A percentile compares a stretch with the other conserved stretches of the same genome.
These are phyloP conservation scores for Danio aesculapii DNA, from an alignment of 2,797 vertebrate genomes.

Conservation along the genomic window DNA sequence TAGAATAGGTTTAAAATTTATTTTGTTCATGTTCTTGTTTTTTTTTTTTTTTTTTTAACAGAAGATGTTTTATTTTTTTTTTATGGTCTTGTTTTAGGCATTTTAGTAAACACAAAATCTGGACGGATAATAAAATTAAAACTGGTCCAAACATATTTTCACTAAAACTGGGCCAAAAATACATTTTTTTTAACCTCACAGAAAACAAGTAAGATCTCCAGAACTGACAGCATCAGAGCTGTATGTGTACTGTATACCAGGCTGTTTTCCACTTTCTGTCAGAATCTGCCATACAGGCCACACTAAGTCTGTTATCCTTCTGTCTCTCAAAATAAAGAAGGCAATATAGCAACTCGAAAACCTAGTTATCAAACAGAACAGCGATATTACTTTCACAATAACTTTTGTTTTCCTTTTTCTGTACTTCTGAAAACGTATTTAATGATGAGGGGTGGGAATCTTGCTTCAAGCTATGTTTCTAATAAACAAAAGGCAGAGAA, in stretches of 20 bases:
- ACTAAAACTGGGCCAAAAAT: neutral
- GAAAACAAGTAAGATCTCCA: slow-evolving; percentile 15
- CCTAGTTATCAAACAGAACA: neutral
- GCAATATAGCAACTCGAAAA: slow-evolving; percentile 19
- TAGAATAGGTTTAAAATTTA: too few species aligned
- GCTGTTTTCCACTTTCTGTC: neutral
- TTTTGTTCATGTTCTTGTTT: too few species aligned
- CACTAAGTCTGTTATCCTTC: neutral
- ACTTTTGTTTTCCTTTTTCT: slow-evolving; percentile 3
- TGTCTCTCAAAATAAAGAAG: neutral
- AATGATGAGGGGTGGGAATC: neutral
- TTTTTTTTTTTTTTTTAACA: too few species aligned
- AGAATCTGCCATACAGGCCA: neutral
- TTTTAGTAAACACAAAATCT: too few species aligned
- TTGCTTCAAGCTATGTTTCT: slow-evolving; percentile 2
- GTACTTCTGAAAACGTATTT: neutral
- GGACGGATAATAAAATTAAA: too few species aligned
- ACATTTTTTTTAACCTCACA: neutral
- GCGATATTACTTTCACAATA: slow-evolving; percentile 21
- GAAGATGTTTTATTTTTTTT: too few species aligned
- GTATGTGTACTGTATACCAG: neutral
- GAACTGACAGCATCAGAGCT: neutral
- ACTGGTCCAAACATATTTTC: too few species aligned
- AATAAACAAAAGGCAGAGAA: neutral
- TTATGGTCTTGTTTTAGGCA: too few species aligned